Evolutionary conservation across 37 sponge, comb jelly and placozoan species (phyloP), one percentile per base, ranked within the genome.

Genomic region (Crambe crambe): DNA sequence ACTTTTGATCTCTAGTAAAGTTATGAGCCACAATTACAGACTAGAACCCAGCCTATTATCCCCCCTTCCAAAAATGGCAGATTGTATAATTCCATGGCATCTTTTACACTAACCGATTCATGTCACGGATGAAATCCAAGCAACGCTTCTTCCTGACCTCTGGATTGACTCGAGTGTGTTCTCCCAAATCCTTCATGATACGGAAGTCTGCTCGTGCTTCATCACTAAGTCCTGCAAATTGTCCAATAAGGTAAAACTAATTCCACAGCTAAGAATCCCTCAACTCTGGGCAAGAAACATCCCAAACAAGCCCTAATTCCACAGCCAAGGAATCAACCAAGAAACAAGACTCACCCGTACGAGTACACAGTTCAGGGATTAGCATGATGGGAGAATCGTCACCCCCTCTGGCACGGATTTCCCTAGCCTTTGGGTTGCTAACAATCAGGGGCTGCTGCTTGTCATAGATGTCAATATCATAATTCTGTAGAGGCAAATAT

Each of bases 341-440:
- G 51, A 12, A 15, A 18, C 63, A 62, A 5, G 3, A 42, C 80
- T 66, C 26, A 78, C 91, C 98, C 54, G 98, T 97, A 30, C 85
- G 56, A 25, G 91, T 86, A 51, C 98, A 95, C 10, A 97, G 78
- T 68, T 97, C 98, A 38, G 98, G 98, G 12, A 97, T 42, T 31
- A 97, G 87, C 44, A 89, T 77, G 30, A 97, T 74, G 18, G 94
- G 94, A 8, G 80, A 78, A 26, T 66, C 79, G 22, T 77, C 72
- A 27, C 90, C 90, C 10, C 81, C 70, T 20, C 90, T 69, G 12
- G 61, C 75, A 23, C 83, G 27, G 2, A 77, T 42, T 32, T 82
- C 66, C 35, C 72, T 85, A 51, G 83, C 73, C 85, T 86, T 91
- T 21, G 94, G 94, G 51, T 79, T 78, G 54, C 86, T 88, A 36